Percentiles rank a stretch among this genome's conserved stretches.
Evolutionary conservation across 2,797 vertebrate genomes (phyloP).

Genomic region (Leptoclinus maculatus): DNA sequence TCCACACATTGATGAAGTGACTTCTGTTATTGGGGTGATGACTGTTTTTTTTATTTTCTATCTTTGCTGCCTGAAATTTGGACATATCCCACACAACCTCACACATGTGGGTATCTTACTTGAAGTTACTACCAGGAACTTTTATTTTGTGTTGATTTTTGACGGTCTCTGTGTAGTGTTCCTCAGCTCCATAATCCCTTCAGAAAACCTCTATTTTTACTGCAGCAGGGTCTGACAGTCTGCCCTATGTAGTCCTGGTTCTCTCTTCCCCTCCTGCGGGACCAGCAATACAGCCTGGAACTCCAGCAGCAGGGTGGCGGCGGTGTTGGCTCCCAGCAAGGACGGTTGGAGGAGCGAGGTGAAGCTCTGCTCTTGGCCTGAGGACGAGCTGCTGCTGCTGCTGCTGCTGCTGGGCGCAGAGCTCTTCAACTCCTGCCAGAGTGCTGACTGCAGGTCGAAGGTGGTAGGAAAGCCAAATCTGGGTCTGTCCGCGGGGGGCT

Average conservation of each 20-base stretch:
- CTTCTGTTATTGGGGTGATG: conserved; percentile 58
- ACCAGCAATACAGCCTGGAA: background rate
- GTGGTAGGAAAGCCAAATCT: too few species aligned
- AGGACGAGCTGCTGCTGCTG: too few species aligned
- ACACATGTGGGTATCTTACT: background rate
- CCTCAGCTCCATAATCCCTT: background rate
- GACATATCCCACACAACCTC: background rate
- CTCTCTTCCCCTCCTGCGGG: background rate
- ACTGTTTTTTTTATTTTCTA: conserved; percentile 52
- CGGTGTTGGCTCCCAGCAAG: background rate
- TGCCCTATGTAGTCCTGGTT: too few species aligned
- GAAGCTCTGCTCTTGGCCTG: too few species aligned
- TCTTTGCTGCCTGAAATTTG: conserved; percentile 49
- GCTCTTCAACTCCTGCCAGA: too few species aligned
- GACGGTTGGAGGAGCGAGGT: background rate
- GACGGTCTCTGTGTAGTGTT: background rate
- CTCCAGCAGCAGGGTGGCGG: background rate
- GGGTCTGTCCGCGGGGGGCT: too few species aligned
- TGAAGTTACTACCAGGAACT: too few species aligned
- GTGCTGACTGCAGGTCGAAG: too few species aligned
- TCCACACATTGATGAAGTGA: conserved; percentile 53
- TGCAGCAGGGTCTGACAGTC: too few species aligned
- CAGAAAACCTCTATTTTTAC: background rate
- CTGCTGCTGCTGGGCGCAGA: too few species aligned
- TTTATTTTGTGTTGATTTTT: background rate